Base-by-base conservation (phyloP, 1,140 invertebrate species). In the Aethina tumida region DNA sequence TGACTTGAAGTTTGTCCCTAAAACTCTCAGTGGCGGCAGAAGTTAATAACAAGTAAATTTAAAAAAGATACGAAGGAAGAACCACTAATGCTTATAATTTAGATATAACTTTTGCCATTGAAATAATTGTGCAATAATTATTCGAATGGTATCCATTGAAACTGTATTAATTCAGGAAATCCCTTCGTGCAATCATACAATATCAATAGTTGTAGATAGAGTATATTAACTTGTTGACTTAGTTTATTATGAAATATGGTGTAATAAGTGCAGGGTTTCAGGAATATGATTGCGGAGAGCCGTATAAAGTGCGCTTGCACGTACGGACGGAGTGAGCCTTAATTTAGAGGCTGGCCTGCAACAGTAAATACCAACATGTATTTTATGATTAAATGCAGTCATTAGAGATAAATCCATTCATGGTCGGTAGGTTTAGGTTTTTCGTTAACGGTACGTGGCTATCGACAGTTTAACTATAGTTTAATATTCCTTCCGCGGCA, bases 391-490 rank as follows among this genome's bases (percentile, higher is more conserved):
- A 10, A 35, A 35, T 19, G 33, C 33, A 35, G n/a, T 35, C 33
- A 35, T 35, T 35, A 35, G 33, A 16, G 33, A 35, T 35, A 35
- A 22, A 35, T 35, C n/a, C n/a, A 35, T 35, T 35, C 33, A 35
- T 35, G 33, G 33, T 35, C 21, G 33, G 21, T 35, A 22, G 15
- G 21, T 35, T 35, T 17, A 16, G 33, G 33, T 14, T 35, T 35
- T 35, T 21, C 21, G n/a, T 21, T 35, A 35, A 35, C 21, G 33
- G 33, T 35, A 26, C 33, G 19, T 13, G 12, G 12, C n/a, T 35
- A 24, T 35, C 33, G 33, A 35, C 18, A 22, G 18, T 35, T 35
- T 24, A 22, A 22, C n/a, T 35, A 15, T 35, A 10, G 25, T 6
- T 24, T 35, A 10, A 25, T 12, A 10, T 35, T 35, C n/a, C 7